Percentiles rank a stretch among this genome's conserved stretches.
Conservation (phyloP, 1,140 invertebrate genomes). For the Parapsyche elsis region DNA sequence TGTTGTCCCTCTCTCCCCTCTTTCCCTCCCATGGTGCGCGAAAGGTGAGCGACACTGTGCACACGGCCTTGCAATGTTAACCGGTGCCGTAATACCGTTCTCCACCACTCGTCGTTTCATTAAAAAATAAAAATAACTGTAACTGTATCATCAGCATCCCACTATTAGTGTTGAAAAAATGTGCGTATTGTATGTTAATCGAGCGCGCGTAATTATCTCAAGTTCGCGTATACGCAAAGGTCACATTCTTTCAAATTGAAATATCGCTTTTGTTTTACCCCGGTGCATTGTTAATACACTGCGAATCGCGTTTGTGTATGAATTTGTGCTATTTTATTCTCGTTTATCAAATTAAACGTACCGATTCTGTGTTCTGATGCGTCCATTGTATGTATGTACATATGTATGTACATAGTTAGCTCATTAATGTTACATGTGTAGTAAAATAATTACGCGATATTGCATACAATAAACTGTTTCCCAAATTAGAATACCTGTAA, state of each 20-base stretch:
- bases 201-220: neutral
- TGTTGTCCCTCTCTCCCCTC: neutral
- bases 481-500: no score
- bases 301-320: no score
- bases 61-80: slow-evolving; percentile 51
- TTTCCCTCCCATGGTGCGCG: neutral
- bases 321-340: no score
- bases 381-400: no score
- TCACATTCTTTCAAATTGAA: neutral
- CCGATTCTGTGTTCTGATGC: no score
- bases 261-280: no score
- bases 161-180: neutral
- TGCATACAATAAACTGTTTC: no score
- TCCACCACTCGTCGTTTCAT: neutral
- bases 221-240: neutral
- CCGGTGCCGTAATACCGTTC: slow-evolving; percentile 36
- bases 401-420: no score
- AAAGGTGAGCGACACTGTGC: slow-evolving; percentile 48
- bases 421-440: no score
- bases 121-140: no score
- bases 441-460: no score
- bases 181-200: neutral
- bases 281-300: no score
- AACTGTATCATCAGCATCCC: neutral
- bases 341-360: neutral